Evolutionary conservation across 2,113 vertebrate species (phyloP).

Genomic region (Catagonus wagneri): DNA sequence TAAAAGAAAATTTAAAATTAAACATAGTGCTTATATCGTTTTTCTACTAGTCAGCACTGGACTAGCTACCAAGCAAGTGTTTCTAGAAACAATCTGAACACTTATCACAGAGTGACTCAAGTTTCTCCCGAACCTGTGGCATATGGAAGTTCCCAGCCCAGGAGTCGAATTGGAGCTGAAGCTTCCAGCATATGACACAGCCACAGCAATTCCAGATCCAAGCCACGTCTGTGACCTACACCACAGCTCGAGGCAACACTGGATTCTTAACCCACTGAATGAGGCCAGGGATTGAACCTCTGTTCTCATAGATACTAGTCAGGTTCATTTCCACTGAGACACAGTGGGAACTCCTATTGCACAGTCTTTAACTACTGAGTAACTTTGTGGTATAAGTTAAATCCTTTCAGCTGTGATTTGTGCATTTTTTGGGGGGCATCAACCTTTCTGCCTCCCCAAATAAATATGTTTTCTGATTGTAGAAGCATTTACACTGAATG

Average conservation of each 20-base stretch:
- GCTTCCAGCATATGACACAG: no score
- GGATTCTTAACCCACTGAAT: no score
- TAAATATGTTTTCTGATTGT: background rate
- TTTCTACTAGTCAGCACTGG: background rate
- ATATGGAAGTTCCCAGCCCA: no score
- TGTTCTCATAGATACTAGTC: no score
- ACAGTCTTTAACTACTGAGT: background rate
- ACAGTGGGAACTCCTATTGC: no score
- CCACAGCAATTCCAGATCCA: no score
- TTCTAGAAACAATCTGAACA: constrained; percentile 7
- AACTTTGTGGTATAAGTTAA: background rate
- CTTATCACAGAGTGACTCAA: background rate
- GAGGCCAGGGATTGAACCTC: no score
- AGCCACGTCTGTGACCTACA: no score
- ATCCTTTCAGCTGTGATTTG: background rate
- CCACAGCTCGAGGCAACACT: no score
- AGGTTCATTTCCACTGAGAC: no score
- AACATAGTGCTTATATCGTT: background rate
- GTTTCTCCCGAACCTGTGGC: background rate
- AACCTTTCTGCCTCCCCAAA: background rate
- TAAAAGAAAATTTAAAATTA: background rate
- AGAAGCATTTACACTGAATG: background rate
- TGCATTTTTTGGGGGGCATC: background rate
- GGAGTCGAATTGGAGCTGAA: no score
- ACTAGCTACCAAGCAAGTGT: background rate